Percentiles rank a stretch among this genome's conserved stretches.
Evolutionary conservation across 2,888 invertebrate species (phyloP).

Genomic region (Chymomyza caudatula): DNA sequence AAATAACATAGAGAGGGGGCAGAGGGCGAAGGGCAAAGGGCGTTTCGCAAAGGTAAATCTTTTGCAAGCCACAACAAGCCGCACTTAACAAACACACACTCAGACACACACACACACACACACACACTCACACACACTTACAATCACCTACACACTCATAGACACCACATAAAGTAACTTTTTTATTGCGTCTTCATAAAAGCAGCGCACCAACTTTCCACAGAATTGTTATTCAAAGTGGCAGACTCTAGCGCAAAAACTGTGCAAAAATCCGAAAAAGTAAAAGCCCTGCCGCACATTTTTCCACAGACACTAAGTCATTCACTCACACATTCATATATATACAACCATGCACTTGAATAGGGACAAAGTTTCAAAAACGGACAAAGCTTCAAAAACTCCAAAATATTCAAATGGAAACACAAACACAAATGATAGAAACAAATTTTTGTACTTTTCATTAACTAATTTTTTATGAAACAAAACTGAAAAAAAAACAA

Average conservation of each 20-base stretch:
- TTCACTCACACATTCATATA: background rate
- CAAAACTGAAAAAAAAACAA: too few relatives aligned
- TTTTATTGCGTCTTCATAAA: slow-evolving; percentile 66
- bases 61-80: slow-evolving; percentile 58
- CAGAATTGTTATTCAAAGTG: slow-evolving; percentile 69
- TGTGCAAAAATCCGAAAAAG: slow-evolving; percentile 2
- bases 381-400: too few relatives aligned
- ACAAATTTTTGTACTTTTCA: too few relatives aligned
- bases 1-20: slow-evolving; percentile 37
- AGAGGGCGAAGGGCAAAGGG: slow-evolving; percentile 19
- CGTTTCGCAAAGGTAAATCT: slow-evolving; percentile 53
- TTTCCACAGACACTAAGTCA: background rate
- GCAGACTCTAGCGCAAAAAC: slow-evolving; percentile 31
- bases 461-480: too few relatives aligned
- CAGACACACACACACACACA: slow-evolving; percentile 2
- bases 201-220: slow-evolving; percentile 48
- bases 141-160: slow-evolving; percentile 40
- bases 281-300: background rate
- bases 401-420: too few relatives aligned
- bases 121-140: slow-evolving; percentile 8
- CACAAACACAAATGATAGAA: too few relatives aligned
- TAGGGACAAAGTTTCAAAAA: too few relatives aligned
- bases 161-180: slow-evolving; percentile 64
- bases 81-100: slow-evolving; percentile 49
- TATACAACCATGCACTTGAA: too few relatives aligned